A percentile compares a stretch with the other conserved stretches of the same genome.
Conservation (phyloP, 1,140 invertebrate genomes). For the Drosophila grimshawi region DNA sequence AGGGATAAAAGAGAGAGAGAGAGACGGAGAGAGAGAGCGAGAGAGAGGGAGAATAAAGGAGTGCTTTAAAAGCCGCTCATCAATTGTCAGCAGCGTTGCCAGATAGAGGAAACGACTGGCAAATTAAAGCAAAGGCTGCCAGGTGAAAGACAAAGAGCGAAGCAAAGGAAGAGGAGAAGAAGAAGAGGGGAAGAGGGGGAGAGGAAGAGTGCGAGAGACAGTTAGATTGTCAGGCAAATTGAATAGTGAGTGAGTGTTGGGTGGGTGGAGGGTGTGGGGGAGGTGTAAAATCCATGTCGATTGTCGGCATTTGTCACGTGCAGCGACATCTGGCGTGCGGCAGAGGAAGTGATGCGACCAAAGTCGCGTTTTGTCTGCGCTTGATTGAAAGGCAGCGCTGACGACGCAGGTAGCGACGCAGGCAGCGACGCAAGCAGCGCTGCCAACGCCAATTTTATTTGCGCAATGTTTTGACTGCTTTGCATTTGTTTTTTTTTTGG, state of each 20-base stretch:
- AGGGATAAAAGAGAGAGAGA: neutral
- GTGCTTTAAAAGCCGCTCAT: constrained; percentile 24
- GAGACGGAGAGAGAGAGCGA: neutral
- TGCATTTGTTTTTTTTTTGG: constrained; percentile 19
- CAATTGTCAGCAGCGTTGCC: constrained; percentile 46
- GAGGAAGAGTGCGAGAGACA: neutral
- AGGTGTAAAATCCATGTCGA: constrained; percentile 44
- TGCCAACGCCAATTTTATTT: constrained; percentile 5
- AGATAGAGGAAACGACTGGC: constrained; percentile 28
- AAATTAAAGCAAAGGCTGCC: constrained; percentile 50
- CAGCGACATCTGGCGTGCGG: constrained; percentile 57
- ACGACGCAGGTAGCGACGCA: neutral
- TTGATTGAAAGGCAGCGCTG: constrained; percentile 66
- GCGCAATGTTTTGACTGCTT: constrained; percentile 33
- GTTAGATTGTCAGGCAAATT: neutral
- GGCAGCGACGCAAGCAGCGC: neutral
- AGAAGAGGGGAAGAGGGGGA: neutral
- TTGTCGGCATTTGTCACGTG: constrained; percentile 77
- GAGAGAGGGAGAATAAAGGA: neutral
- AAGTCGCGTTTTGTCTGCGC: constrained; percentile 63
- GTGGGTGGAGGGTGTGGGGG: neutral
- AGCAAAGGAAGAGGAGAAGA: neutral
- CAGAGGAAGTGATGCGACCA: constrained; percentile 36
- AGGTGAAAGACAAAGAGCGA: constrained; percentile 1
- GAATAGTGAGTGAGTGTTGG: neutral